A percentile compares a stretch with the other conserved stretches of the same genome.
phyloP scores from a whole-genome alignment of 2,113 vertebrate species.

The Poeciliopsis prolifica region DNA sequence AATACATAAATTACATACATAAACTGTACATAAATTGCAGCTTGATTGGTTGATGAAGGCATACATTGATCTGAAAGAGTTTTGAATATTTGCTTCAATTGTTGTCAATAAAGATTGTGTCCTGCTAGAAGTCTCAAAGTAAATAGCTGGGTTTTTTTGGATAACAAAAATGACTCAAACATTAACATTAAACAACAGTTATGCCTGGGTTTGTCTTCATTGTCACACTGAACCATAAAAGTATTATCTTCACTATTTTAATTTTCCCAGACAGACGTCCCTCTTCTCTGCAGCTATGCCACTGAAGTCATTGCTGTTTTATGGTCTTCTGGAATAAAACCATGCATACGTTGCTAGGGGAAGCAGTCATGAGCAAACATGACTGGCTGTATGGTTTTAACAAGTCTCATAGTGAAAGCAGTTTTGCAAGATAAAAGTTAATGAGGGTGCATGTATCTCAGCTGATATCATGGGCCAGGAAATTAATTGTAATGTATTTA shows the following conservation, averaged over 20 bases:
- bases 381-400: constrained; percentile 6
- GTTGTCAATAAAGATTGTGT: too few species aligned
- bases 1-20: background rate
- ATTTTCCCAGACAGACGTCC: background rate
- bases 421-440: constrained; percentile 38
- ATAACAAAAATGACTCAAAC: too few species aligned
- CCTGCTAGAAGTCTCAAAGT: too few species aligned
- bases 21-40: too few species aligned
- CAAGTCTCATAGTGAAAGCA: constrained; percentile 17
- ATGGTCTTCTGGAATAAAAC: constrained; percentile 26
- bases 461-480: constrained; percentile 28
- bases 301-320: background rate
- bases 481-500: constrained; percentile 15
- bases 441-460: constrained; percentile 21
- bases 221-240: background rate
- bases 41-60: background rate
- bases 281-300: background rate
- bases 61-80: background rate
- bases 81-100: too few species aligned
- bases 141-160: too few species aligned
- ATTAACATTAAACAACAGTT: background rate
- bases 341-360: constrained; percentile 14
- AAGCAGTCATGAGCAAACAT: constrained; percentile 32
- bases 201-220: background rate
- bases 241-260: background rate